Conservation (phyloP, 2,888 invertebrate genomes). For the Lepidonotus clava region DNA sequence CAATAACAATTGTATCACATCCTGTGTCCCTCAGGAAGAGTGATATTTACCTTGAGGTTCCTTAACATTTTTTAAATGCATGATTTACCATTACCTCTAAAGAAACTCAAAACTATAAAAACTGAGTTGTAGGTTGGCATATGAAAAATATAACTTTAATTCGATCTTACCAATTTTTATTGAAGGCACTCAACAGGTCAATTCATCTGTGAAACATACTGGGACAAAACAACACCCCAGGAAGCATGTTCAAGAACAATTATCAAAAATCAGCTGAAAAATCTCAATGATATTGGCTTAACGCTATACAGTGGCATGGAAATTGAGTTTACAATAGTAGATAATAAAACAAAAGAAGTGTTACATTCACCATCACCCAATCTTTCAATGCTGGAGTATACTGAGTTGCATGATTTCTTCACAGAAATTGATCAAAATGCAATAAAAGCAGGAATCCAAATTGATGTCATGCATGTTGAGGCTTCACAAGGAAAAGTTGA, state of each 20-base stretch:
- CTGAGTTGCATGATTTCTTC: neutral
- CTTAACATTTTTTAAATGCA: too few species aligned
- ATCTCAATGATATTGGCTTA: neutral
- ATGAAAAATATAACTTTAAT: too few species aligned
- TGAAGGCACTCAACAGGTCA: too few species aligned
- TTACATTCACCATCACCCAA: neutral
- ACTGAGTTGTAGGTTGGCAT: too few species aligned
- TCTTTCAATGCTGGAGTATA: neutral
- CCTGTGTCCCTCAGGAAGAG: too few species aligned
- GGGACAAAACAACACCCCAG: neutral
- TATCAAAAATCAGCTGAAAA: neutral
- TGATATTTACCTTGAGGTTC: too few species aligned
- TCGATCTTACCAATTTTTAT: too few species aligned
- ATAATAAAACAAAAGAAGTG: neutral
- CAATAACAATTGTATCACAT: too few species aligned
- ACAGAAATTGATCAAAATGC: neutral
- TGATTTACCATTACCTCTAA: too few species aligned
- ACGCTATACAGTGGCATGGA: neutral
- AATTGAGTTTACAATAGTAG: neutral
- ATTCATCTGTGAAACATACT: conserved; percentile 13
- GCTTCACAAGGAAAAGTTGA: conserved; percentile 33
- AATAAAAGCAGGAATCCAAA: neutral
- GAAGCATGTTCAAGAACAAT: neutral
- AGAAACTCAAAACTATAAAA: too few species aligned
- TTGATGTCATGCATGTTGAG: neutral